Percentiles rank a stretch among this genome's conserved stretches.
Evolutionary conservation across 1,140 invertebrate species (phyloP).

Genomic region (Lasaia peninsularis): DNA sequence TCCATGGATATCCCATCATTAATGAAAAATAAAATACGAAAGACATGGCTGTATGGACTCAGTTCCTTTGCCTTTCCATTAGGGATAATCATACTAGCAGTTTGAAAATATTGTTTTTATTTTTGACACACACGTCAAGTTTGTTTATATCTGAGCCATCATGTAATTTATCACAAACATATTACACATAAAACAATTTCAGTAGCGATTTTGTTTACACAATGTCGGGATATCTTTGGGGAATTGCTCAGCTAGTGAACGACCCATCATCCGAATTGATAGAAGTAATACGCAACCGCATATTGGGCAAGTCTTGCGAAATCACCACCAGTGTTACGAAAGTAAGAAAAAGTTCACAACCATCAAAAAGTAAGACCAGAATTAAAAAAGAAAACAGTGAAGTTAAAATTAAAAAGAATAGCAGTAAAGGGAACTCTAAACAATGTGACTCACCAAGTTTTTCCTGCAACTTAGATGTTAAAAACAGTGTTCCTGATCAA

Average conservation of each 20-base stretch:
- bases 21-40: too few species aligned
- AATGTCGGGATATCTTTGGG: constrained; percentile 33
- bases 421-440: background rate
- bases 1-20: too few species aligned
- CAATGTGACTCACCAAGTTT: too few species aligned
- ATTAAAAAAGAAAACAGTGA: background rate
- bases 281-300: constrained; percentile 20
- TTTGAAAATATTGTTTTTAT: background rate
- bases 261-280: constrained; percentile 29
- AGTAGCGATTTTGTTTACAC: background rate
- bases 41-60: too few species aligned
- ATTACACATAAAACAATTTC: background rate
- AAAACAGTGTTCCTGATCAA: background rate
- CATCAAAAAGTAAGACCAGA: background rate
- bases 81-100: too few species aligned
- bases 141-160: background rate
- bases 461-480: background rate
- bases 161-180: background rate
- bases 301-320: constrained; percentile 4
- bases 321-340: background rate
- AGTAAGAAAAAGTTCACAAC: background rate
- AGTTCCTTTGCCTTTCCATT: too few species aligned
- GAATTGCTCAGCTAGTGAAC: constrained; percentile 30
- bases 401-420: too few species aligned
- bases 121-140: background rate